These are phyloP conservation scores for Diachrysia chrysitis DNA, from an alignment of 2,888 invertebrate genomes.

Conservation along the genomic window DNA sequence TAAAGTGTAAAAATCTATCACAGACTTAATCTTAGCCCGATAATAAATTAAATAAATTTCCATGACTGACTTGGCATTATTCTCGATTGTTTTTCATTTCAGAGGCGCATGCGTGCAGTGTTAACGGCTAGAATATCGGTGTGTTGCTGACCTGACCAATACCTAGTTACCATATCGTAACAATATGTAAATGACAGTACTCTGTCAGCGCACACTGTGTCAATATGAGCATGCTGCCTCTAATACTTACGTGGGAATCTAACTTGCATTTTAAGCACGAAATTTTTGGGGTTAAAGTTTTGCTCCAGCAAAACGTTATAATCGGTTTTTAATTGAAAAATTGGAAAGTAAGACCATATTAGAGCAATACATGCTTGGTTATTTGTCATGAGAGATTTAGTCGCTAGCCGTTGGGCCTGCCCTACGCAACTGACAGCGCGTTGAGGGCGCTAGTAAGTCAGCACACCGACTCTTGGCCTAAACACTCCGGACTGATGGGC, in stretches of 20 bases:
- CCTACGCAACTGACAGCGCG: constrained; percentile 87
- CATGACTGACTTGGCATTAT: constrained; percentile 89
- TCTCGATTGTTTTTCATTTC: constrained; percentile 87
- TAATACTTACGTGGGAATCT: constrained; percentile 60
- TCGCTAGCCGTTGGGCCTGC: constrained; percentile 78
- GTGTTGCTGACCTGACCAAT: constrained; percentile 83
- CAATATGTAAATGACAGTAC: constrained; percentile 72
- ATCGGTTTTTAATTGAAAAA: constrained; percentile 20
- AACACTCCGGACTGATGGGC: constrained; percentile 89
- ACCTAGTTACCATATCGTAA: constrained; percentile 63
- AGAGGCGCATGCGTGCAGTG: constrained; percentile 89
- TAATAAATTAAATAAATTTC: constrained; percentile 80
- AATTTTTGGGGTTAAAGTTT: constrained; percentile 29
- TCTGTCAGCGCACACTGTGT: constrained; percentile 88
- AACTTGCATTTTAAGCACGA: constrained; percentile 28
- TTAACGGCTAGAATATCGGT: constrained; percentile 86
- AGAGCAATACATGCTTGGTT: constrained; percentile 87
- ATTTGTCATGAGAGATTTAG: constrained; percentile 87
- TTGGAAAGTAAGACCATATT: constrained; percentile 57
- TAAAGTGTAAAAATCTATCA: constrained; percentile 60
- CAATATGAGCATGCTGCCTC: constrained; percentile 87
- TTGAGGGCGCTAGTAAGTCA: constrained; percentile 74
- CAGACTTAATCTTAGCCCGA: constrained; percentile 67
- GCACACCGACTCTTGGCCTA: constrained; percentile 87
- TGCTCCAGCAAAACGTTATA: constrained; percentile 27